phyloP scores from a whole-genome alignment of 2,888 invertebrate genomes.

The Nymphalis polychloros region DNA sequence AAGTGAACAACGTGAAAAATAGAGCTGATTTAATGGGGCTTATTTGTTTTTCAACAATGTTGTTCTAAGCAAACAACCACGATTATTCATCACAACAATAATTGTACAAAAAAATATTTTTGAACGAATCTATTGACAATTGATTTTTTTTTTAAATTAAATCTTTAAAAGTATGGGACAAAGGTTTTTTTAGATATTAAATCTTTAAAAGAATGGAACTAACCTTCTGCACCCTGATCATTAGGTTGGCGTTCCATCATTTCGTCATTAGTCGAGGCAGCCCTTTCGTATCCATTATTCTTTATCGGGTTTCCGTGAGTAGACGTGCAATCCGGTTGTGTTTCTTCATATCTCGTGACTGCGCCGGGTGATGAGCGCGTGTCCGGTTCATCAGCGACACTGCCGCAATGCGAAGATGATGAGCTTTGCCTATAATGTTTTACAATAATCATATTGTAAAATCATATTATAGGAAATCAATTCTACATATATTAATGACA shows the following conservation, averaged over 20 bases:
- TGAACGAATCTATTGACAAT: too few species aligned
- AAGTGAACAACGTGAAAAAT: background rate
- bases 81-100: too few species aligned
- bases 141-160: background rate
- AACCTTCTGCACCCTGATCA: slow-evolving; percentile 80
- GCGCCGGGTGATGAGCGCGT: slow-evolving; percentile 78
- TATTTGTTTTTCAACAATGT: too few species aligned
- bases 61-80: too few species aligned
- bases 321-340: slow-evolving; percentile 74
- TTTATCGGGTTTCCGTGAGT: slow-evolving; percentile 74
- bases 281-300: slow-evolving; percentile 80
- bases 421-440: slow-evolving; percentile 68
- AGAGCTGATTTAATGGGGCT: too few species aligned
- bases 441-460: slow-evolving; percentile 21
- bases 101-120: too few species aligned
- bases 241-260: slow-evolving; percentile 74
- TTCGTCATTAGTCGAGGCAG: slow-evolving; percentile 70
- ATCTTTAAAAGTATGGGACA: slow-evolving; percentile 24
- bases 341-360: slow-evolving; percentile 72
- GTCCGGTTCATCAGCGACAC: slow-evolving; percentile 76
- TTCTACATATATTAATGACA: too few species aligned
- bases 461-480: background rate
- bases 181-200: background rate
- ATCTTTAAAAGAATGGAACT: slow-evolving; percentile 26
- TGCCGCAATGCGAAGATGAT: slow-evolving; percentile 78